Base-by-base conservation (phyloP, 2,113 vertebrate species). In the Chlorodrepanis virens region DNA sequence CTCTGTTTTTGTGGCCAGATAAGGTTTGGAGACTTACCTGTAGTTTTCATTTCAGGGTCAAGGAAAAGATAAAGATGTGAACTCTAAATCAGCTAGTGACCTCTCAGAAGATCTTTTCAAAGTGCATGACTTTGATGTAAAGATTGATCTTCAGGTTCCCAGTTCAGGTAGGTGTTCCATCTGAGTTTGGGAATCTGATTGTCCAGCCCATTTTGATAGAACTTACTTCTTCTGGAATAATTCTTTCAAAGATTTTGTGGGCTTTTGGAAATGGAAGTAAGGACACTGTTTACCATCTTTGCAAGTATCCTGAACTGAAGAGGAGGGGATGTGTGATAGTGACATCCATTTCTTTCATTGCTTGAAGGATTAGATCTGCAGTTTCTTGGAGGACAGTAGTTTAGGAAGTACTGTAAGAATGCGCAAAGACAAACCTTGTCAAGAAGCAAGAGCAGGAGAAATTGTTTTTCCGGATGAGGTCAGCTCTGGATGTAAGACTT, bases 81-180 rank as follows among this genome's bases (percentile, higher is more conserved):
- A 98, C 91, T 98, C 98, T 89, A 99, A 99, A 97, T 98, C 98
- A 92, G 98, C 98, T 97, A 99, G 98, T 91, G 99, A 99, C 97
- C 99, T 99, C 97, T 99, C 99, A 25, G 99, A 99, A 97, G 99
- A 99, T 94, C 98, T 99, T 84, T 99, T 99, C 97, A 99, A 99
- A 99, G 99, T 99, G 77, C 99, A 99, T 21, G 99, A 99, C 94
- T 99, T 99, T 78, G 99, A 99, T 89, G 99, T 99, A 71, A 99
- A 99, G 97, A 99, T 99, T 88, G 99, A 99, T 97, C 98, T 99
- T 65, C 99, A 99, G 97, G 99, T 99, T 98, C 99, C 99, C 70
- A 99, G 99, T 92, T 99, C 99, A 98, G 99, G 99, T 99, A 85
- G 81, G 98, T 93, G 60, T 79, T 68, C 12, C 50, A 35, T 25